These are phyloP conservation scores for Latrodectus elegans DNA, from an alignment of 2,888 invertebrate species.

Conservation along the genomic window DNA sequence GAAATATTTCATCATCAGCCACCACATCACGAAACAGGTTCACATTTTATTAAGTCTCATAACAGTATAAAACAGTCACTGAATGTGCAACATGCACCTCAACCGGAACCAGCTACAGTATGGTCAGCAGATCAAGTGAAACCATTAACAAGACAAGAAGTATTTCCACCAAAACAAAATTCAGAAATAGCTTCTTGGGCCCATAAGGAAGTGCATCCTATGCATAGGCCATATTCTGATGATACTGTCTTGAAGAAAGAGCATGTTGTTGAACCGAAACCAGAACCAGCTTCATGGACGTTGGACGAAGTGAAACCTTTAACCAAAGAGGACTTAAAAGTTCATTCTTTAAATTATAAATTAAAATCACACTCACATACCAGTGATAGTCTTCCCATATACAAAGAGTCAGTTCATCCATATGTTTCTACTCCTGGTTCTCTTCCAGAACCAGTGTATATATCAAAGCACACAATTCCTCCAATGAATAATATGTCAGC, in stretches of 20 bases:
- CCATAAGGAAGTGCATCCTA: conserved; percentile 47
- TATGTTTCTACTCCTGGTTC: conserved; percentile 5
- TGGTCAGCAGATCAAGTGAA: conserved; percentile 57
- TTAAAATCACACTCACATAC: conserved; percentile 21
- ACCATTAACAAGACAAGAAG: conserved; percentile 36
- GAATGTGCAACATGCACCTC: conserved; percentile 10
- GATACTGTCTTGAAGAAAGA: background rate
- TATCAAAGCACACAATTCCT: conserved; percentile 17
- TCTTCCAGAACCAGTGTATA: conserved; percentile 42
- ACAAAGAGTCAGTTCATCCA: conserved; percentile 35
- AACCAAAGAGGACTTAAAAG: conserved; percentile 42
- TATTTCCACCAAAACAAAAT: background rate
- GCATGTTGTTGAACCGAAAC: conserved; percentile 27
- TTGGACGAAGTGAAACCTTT: conserved; percentile 46
- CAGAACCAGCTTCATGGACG: conserved; percentile 50
- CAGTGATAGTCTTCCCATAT: background rate
- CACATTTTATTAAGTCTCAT: background rate
- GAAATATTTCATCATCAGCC: conserved; percentile 29
- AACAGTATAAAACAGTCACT: background rate
- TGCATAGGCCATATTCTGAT: conserved; percentile 20
- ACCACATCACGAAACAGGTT: background rate
- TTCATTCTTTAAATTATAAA: conserved; percentile 48
- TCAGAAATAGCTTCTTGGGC: conserved; percentile 30
- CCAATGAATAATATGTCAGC: conserved; percentile 16
- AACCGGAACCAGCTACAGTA: conserved; percentile 31